Percentiles rank a stretch among this genome's conserved stretches.
Conservation (phyloP, 2,888 invertebrate genomes). For the Drosophila mimica region DNA sequence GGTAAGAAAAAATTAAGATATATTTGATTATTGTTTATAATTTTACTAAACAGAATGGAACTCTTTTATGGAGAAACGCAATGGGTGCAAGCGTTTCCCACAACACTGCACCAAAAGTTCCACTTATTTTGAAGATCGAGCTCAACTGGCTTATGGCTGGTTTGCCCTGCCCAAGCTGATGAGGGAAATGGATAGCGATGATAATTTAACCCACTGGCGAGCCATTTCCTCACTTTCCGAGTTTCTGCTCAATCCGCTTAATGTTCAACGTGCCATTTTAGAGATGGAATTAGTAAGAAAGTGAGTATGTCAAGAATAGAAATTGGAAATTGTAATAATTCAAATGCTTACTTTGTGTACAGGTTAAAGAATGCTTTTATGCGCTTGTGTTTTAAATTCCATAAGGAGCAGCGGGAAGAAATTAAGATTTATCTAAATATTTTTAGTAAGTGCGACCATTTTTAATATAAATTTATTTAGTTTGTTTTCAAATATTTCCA, state of each 20-base stretch:
- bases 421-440: constrained; percentile 59
- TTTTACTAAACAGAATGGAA: constrained; percentile 40
- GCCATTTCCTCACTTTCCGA: constrained; percentile 78
- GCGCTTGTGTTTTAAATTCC: constrained; percentile 49
- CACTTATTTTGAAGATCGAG: constrained; percentile 70
- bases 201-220: constrained; percentile 64
- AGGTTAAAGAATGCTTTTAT: constrained; percentile 69
- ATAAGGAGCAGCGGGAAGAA: constrained; percentile 47
- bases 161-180: constrained; percentile 77
- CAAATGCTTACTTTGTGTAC: neutral
- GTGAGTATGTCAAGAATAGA: constrained; percentile 49
- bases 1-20: constrained; percentile 28
- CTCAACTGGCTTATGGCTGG: constrained; percentile 77
- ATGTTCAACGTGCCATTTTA: constrained; percentile 73
- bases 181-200: constrained; percentile 73
- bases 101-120: constrained; percentile 49
- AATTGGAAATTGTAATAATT: neutral
- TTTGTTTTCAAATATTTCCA: no score
- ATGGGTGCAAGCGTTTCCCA: constrained; percentile 34
- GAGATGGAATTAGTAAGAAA: constrained; percentile 78
- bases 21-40: neutral
- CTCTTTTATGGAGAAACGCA: constrained; percentile 29
- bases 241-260: constrained; percentile 74
- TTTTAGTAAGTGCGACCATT: constrained; percentile 53
- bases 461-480: neutral